Evolutionary conservation across 2,888 invertebrate species (phyloP).

Genomic region (Callinectes sapidus): DNA sequence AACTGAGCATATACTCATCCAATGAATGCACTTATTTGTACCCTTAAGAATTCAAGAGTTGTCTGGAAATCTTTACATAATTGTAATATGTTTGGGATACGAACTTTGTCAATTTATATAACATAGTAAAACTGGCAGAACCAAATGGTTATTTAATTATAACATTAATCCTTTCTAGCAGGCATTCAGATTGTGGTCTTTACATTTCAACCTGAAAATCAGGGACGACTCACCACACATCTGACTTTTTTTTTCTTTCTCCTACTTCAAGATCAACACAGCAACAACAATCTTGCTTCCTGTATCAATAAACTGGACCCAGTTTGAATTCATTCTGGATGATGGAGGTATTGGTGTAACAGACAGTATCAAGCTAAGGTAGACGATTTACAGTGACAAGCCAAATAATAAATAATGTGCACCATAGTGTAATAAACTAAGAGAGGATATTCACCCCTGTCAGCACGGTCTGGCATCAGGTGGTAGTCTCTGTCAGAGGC

Average conservation of each 20-base stretch:
- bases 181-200: not conserved
- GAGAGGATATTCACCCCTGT: slow-evolving; percentile 69
- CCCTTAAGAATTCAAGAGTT: not conserved
- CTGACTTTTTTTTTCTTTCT: not conserved
- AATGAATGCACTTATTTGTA: not conserved
- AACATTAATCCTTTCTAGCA: not conserved
- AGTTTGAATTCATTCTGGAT: slow-evolving; percentile 13
- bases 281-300: not conserved
- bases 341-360: slow-evolving; percentile 59
- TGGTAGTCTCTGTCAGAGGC: slow-evolving; percentile 68
- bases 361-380: slow-evolving; percentile 62
- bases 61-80: not conserved
- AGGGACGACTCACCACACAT: not conserved
- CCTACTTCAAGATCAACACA: not conserved
- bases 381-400: slow-evolving; percentile 66
- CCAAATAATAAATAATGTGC: slow-evolving; percentile 56
- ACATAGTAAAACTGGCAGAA: not conserved
- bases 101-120: not conserved
- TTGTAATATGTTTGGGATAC: not conserved
- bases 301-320: not conserved
- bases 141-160: not conserved
- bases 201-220: not conserved
- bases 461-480: slow-evolving; percentile 60
- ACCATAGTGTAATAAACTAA: slow-evolving; percentile 59
- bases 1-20: not conserved